phyloP scores from a whole-genome alignment of 2,797 vertebrate species.

The Enteromius radiatus region DNA sequence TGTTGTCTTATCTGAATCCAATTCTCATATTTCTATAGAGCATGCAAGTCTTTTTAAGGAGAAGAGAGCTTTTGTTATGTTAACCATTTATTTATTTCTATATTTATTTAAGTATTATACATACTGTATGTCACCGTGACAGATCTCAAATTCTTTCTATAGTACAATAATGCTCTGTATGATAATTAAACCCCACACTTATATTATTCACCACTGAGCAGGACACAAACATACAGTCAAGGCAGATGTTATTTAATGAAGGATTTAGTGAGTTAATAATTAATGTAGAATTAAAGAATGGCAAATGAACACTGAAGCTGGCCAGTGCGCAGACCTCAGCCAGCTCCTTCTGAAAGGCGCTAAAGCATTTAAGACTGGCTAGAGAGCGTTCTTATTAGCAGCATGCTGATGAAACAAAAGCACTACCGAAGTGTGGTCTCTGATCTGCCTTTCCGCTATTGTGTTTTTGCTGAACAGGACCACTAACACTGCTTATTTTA shows the following conservation, averaged over 20 bases:
- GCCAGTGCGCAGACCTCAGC: conserved; percentile 28
- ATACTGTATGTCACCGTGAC: not conserved
- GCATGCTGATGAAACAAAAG: conserved; percentile 52
- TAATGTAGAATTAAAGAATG: conserved; percentile 46
- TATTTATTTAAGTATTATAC: not conserved
- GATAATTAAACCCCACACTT: not conserved
- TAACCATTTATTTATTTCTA: not conserved
- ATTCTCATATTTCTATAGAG: not conserved
- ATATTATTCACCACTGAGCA: conserved; percentile 60
- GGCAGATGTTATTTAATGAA: conserved; percentile 63
- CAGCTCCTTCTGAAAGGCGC: conserved; percentile 42
- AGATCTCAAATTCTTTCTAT: not conserved
- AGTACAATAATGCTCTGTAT: not conserved
- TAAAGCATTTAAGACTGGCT: conserved; percentile 46
- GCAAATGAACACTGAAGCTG: conserved; percentile 46
- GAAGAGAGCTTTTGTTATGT: not conserved
- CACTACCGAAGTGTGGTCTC: conserved; percentile 34
- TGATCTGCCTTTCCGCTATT: conserved; percentile 52
- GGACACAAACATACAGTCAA: conserved; percentile 52
- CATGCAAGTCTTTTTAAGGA: not conserved
- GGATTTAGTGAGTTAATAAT: conserved; percentile 43
- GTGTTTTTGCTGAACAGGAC: conserved; percentile 48
- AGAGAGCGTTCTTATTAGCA: conserved; percentile 47
- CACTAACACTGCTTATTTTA: conserved; percentile 49
- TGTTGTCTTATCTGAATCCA: not conserved